These are phyloP conservation scores for Drosophila colorata DNA, from an alignment of 2,888 invertebrate genomes.

Conservation along the genomic window DNA sequence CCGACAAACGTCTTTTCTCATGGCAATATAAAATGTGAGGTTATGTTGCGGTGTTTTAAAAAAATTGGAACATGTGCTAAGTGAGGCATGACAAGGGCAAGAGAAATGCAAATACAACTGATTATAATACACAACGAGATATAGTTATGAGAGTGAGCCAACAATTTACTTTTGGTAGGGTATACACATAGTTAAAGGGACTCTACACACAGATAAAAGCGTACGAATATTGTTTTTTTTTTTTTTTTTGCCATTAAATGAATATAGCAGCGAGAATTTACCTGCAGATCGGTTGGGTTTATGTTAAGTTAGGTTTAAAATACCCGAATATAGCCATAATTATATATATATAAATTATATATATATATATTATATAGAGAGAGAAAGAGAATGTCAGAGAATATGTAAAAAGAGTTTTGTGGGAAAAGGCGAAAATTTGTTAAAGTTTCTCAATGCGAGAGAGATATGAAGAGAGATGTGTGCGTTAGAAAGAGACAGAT, in stretches of 20 bases:
- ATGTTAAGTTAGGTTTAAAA: slow-evolving; percentile 42
- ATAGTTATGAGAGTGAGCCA: slow-evolving; percentile 34
- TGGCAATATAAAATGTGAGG: slow-evolving; percentile 11
- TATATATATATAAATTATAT: slow-evolving; percentile 22
- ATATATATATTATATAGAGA: slow-evolving; percentile 12
- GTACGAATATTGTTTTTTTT: slow-evolving; percentile 31
- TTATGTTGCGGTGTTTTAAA: slow-evolving; percentile 9
- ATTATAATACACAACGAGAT: slow-evolving; percentile 29
- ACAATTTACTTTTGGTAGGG: slow-evolving; percentile 34
- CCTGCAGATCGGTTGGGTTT: slow-evolving; percentile 64
- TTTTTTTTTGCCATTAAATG: slow-evolving; percentile 42
- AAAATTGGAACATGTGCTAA: slow-evolving; percentile 9
- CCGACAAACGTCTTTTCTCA: slow-evolving; percentile 5
- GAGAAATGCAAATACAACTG: slow-evolving; percentile 28
- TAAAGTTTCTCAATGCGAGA: background rate
- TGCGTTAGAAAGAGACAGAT: slow-evolving; percentile 23
- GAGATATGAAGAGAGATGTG: slow-evolving; percentile 21
- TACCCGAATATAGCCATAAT: slow-evolving; percentile 54
- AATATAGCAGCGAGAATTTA: slow-evolving; percentile 64
- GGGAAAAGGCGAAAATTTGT: background rate
- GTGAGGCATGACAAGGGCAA: slow-evolving; percentile 4
- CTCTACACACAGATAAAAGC: slow-evolving; percentile 45
- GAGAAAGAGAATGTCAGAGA: slow-evolving; percentile 14
- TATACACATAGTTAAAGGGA: slow-evolving; percentile 27
- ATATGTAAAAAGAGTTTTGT: slow-evolving; percentile 8